Conservation (phyloP, 1,140 invertebrate species). For the Drosophila persimilis region DNA sequence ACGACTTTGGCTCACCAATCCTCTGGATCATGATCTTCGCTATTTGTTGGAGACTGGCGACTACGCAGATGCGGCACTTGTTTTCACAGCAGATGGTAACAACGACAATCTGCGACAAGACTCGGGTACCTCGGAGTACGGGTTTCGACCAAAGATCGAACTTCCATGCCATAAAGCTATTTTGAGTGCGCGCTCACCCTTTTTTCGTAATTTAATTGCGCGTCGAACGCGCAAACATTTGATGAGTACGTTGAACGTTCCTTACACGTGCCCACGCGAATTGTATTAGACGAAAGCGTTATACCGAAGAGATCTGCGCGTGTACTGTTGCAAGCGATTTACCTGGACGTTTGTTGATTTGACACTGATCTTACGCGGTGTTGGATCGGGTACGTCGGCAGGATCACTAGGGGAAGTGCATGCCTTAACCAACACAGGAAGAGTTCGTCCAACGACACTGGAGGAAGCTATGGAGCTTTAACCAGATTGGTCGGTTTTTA, state of each 20-base stretch:
- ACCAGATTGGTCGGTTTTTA: too few species aligned
- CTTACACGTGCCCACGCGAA: slow-evolving; percentile 89
- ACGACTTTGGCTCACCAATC: slow-evolving; percentile 93
- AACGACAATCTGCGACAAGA: slow-evolving; percentile 87
- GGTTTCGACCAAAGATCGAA: slow-evolving; percentile 92
- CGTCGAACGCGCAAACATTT: slow-evolving; percentile 89
- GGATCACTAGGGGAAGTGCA: slow-evolving; percentile 78
- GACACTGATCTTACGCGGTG: slow-evolving; percentile 90
- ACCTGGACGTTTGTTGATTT: slow-evolving; percentile 96
- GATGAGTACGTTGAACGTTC: slow-evolving; percentile 91
- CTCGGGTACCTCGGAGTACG: slow-evolving; percentile 89
- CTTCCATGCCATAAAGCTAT: slow-evolving; percentile 97
- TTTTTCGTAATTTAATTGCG: slow-evolving; percentile 94
- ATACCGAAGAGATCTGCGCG: slow-evolving; percentile 93
- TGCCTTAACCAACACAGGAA: too few species aligned
- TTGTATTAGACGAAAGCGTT: slow-evolving; percentile 96
- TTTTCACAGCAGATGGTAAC: slow-evolving; percentile 90
- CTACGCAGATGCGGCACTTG: slow-evolving; percentile 93
- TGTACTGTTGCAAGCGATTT: slow-evolving; percentile 95
- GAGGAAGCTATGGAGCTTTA: slow-evolving; percentile 84
- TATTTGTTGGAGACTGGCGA: slow-evolving; percentile 94
- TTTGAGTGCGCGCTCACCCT: slow-evolving; percentile 95
- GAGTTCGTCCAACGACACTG: too few species aligned
- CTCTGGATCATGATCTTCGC: slow-evolving; percentile 93
- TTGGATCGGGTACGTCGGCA: slow-evolving; percentile 86